Evolutionary conservation across 2,888 invertebrate species (phyloP).

Genomic region (Philereme transversata): DNA sequence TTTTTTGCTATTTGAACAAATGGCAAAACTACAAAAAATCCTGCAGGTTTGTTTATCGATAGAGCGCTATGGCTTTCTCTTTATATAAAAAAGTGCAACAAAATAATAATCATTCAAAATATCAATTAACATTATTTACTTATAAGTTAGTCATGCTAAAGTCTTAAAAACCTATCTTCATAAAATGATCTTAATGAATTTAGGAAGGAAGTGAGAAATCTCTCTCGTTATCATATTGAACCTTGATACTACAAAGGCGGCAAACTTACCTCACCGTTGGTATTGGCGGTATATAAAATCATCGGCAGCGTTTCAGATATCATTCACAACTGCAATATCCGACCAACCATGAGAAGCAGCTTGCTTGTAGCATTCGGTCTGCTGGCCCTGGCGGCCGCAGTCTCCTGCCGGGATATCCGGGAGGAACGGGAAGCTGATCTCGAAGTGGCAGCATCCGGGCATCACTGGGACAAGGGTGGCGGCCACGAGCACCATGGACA

Average conservation of each 20-base stretch:
- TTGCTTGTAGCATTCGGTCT: constrained; percentile 69
- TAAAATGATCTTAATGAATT: constrained; percentile 19
- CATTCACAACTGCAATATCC: constrained; percentile 65
- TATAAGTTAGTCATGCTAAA: no score
- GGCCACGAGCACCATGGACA: constrained; percentile 86
- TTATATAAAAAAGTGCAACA: no score
- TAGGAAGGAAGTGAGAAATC: constrained; percentile 63
- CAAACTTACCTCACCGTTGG: constrained; percentile 62
- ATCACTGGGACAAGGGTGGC: constrained; percentile 78
- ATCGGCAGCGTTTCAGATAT: constrained; percentile 58
- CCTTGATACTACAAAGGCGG: constrained; percentile 65
- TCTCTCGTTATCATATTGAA: constrained; percentile 48
- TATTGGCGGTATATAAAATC: constrained; percentile 72
- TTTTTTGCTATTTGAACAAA: no score
- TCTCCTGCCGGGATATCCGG: constrained; percentile 77
- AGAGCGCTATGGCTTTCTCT: no score
- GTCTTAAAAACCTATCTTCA: no score
- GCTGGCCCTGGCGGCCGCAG: constrained; percentile 75
- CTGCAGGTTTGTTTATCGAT: no score
- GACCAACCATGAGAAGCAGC: constrained; percentile 66
- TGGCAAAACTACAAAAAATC: no score
- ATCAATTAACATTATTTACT: no score
- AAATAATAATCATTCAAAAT: no score
- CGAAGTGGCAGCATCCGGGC: constrained; percentile 76
- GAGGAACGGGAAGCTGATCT: constrained; percentile 78